A percentile compares a stretch with the other conserved stretches of the same genome.
These are phyloP conservation scores for Myotis davidii DNA, from an alignment of 2,113 vertebrate genomes.

Conservation along the genomic window DNA sequence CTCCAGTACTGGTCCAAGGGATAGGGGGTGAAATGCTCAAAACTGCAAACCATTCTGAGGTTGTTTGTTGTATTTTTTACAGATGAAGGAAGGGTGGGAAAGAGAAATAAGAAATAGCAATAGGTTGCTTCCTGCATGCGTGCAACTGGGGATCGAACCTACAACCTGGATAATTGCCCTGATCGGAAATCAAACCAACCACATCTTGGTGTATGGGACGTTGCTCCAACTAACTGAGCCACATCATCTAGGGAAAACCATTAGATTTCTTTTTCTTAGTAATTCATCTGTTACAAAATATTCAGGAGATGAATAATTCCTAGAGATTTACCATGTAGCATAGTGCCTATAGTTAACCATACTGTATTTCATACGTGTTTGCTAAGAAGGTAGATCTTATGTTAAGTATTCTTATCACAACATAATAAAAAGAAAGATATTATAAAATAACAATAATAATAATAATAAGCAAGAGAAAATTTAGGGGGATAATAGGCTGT, in stretches of 20 bases:
- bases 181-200: neutral
- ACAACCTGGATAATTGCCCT: neutral
- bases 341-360: neutral
- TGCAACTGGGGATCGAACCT: neutral
- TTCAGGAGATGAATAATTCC: neutral
- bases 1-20: fast-evolving
- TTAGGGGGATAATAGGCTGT: neutral
- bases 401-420: neutral
- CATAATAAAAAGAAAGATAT: neutral
- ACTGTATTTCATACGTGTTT: neutral
- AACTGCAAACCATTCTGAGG: neutral
- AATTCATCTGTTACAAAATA: neutral
- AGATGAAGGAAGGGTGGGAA: no score
- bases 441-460: neutral
- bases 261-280: neutral
- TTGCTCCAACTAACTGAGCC: neutral
- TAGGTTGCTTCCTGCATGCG: neutral
- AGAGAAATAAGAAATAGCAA: neutral
- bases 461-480: neutral
- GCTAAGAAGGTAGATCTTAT: neutral
- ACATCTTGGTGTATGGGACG: neutral
- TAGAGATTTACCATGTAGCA: neutral
- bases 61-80: neutral
- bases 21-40: neutral
- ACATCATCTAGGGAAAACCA: neutral